A percentile compares a stretch with the other conserved stretches of the same genome.
Conservation (phyloP, 2,888 invertebrate species). For the Neuroscelio doddi region DNA sequence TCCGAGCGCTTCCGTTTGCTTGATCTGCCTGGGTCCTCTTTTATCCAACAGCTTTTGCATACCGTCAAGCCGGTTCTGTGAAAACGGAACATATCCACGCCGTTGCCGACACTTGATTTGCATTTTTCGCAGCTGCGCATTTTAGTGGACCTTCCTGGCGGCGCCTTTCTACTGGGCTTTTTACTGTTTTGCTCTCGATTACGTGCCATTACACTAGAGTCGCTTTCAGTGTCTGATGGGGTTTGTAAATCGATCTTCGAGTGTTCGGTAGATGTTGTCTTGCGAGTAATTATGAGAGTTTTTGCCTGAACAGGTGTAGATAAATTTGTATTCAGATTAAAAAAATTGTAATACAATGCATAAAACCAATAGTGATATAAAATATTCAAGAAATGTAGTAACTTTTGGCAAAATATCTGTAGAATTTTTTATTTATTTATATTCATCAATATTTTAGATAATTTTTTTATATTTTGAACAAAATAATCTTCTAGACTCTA, state of each 20-base stretch:
- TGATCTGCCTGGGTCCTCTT: slow-evolving; percentile 48
- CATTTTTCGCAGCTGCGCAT: slow-evolving; percentile 56
- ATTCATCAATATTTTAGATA: neutral
- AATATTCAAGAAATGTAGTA: too few species aligned
- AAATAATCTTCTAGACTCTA: too few species aligned
- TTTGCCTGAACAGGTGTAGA: slow-evolving; percentile 60
- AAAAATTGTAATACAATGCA: too few species aligned
- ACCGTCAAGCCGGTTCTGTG: slow-evolving; percentile 58
- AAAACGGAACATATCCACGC: slow-evolving; percentile 57
- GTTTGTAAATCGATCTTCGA: slow-evolving; percentile 40
- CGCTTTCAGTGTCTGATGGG: slow-evolving; percentile 52
- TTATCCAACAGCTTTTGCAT: slow-evolving; percentile 63
- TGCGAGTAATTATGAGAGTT: slow-evolving; percentile 60
- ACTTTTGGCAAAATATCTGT: too few species aligned
- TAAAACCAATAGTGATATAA: too few species aligned
- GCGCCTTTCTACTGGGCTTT: neutral
- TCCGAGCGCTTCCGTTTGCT: slow-evolving; percentile 26
- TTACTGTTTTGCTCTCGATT: neutral
- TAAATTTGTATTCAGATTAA: too few species aligned
- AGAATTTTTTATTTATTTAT: neutral
- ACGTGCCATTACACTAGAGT: slow-evolving; percentile 32
- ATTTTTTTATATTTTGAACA: slow-evolving; percentile 5
- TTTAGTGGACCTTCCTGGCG: neutral
- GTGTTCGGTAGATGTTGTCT: slow-evolving; percentile 53
- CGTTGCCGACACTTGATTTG: slow-evolving; percentile 42